Base-by-base conservation (phyloP, 2,113 vertebrate genomes). In the Morphnarchus princeps region DNA sequence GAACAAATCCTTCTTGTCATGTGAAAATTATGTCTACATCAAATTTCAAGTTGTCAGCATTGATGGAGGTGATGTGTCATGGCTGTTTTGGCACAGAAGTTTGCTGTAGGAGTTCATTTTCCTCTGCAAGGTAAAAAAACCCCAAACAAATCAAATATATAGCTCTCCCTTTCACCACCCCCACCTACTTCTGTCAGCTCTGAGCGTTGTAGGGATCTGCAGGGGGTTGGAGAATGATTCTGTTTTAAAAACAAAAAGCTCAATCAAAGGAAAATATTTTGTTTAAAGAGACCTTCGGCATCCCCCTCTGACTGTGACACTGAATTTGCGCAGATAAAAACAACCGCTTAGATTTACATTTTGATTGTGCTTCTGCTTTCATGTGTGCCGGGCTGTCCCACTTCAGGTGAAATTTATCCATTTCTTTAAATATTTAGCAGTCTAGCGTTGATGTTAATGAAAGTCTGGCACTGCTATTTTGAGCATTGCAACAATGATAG, bases 371-470 rank as follows among this genome's bases (percentile, higher is more conserved):
- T 95, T 82, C 93, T 96, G 93, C 96, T 98, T 98, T 98, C 96
- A 83, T 97, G 97, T 97, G 97, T 97, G 90, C 45, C 3, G 96
- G 96, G 95, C 96, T 96, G 96, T 95, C 98, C 98, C 95, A 97
- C 98, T 98, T 98, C 96, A 97, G 98, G 95, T 98, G 98, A 98
- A 98, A 98, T 97, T 96, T 98, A 98, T 98, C 98, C 98, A 98
- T 98, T 98, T 98, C 98, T 99, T 99, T 98, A 99, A 99, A 99
- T 99, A 99, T 99, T 99, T 99, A 99, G 98, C 98, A 98, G 98
- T 99, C 99, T 99, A 98, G 98, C 85, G 57, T 97, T 97, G 98
- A 99, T 99, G 99, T 99, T 99, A 99, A 99, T 99, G 99, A 99
- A 98, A 98, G 98, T 99, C 98, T 99, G 98, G 97, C 98, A 97